Evolutionary conservation across 2,888 invertebrate genomes (phyloP).

Genomic region (Cosmia pyralina): DNA sequence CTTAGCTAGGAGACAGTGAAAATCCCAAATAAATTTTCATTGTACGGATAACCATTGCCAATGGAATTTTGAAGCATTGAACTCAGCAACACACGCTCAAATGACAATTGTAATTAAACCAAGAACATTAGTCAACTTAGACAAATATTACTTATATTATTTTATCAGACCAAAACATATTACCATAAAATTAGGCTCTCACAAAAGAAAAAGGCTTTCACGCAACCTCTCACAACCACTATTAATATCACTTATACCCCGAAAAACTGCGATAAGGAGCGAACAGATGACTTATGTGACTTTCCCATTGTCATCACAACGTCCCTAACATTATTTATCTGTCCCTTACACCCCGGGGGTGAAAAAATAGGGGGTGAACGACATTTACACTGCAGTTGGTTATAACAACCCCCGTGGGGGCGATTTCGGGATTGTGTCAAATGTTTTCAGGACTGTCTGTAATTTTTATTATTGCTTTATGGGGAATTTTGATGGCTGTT

Average conservation of each 20-base stretch:
- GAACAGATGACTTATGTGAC: conserved; percentile 56
- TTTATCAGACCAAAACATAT: conserved; percentile 30
- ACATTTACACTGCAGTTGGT: conserved; percentile 52
- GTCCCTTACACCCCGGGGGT: conserved; percentile 33
- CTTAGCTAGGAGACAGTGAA: no score
- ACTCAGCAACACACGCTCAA: no score
- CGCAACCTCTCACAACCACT: conserved; percentile 20
- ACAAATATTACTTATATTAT: conserved; percentile 7
- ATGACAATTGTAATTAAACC: neutral
- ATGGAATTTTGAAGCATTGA: no score
- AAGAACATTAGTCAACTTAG: neutral
- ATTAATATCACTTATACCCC: conserved; percentile 55
- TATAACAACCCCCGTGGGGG: conserved; percentile 37
- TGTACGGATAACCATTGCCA: no score
- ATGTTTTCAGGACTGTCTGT: conserved; percentile 24
- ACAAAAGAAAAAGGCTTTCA: conserved; percentile 32
- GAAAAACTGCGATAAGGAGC: conserved; percentile 52
- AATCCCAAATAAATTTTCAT: no score
- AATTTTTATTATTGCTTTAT: conserved; percentile 45
- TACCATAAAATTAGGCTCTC: conserved; percentile 43
- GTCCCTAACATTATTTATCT: conserved; percentile 62
- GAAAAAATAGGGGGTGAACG: conserved; percentile 39
- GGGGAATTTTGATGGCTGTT: conserved; percentile 5
- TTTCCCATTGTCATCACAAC: conserved; percentile 54
- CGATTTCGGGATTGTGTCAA: conserved; percentile 27